Percentiles rank a stretch among this genome's conserved stretches.
Evolutionary conservation across 2,888 invertebrate species (phyloP).

Genomic region (Rhamnusium bicolor): DNA sequence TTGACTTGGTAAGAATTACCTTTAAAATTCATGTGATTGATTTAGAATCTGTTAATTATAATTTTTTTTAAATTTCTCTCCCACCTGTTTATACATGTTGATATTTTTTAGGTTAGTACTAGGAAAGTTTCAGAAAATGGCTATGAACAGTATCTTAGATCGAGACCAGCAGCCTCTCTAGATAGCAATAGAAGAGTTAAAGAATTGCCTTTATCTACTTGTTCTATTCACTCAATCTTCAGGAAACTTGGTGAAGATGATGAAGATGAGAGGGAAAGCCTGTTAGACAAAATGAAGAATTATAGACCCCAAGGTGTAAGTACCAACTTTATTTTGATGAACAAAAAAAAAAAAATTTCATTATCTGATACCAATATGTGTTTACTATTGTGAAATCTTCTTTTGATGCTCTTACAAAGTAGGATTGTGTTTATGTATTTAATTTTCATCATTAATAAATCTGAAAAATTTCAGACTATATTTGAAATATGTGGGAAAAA

Average conservation of each 20-base stretch:
- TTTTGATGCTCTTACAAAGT: no score
- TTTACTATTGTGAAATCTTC: no score
- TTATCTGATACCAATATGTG: no score
- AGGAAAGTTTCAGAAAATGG: constrained; percentile 88
- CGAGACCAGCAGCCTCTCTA: constrained; percentile 89
- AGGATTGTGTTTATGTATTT: neutral
- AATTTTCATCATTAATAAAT: neutral
- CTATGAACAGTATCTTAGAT: constrained; percentile 90
- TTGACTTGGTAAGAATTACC: constrained; percentile 82
- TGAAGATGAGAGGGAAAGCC: constrained; percentile 70
- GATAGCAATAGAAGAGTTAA: constrained; percentile 93
- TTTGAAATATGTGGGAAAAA: constrained; percentile 91
- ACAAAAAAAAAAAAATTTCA: no score
- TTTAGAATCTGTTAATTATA: no score
- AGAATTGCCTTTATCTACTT: constrained; percentile 74
- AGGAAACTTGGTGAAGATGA: constrained; percentile 63
- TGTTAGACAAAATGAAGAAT: constrained; percentile 80
- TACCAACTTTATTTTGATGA: neutral
- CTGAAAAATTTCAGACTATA: constrained; percentile 81
- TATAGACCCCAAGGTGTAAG: constrained; percentile 84
- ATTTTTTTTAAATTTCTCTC: neutral
- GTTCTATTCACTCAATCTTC: constrained; percentile 80
- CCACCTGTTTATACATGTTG: neutral
- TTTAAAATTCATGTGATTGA: no score
- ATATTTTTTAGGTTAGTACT: constrained; percentile 75